phyloP scores from a whole-genome alignment of 2,888 invertebrate genomes.

The Apantesis nais region DNA sequence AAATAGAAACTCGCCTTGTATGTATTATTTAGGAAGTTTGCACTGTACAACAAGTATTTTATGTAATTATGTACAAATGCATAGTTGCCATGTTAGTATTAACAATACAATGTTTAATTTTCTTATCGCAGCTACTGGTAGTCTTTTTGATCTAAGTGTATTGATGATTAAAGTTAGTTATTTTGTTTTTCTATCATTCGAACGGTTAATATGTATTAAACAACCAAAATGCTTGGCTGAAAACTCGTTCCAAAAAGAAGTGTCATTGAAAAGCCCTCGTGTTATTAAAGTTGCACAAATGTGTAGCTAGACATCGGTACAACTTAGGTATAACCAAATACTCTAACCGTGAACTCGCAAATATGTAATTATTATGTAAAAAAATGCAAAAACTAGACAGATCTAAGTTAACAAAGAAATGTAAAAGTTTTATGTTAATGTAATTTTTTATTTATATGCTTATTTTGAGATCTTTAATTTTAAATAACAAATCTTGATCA shows the following conservation, averaged over 20 bases:
- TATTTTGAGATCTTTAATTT: too few relatives aligned
- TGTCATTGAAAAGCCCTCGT: not conserved
- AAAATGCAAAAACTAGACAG: not conserved
- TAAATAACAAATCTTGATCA: too few relatives aligned
- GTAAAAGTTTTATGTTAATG: not conserved
- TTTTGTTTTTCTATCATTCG: not conserved
- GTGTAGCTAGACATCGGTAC: not conserved
- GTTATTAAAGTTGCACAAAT: not conserved
- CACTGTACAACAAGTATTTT: conserved; percentile 24
- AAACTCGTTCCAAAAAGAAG: not conserved
- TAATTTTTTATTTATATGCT: not conserved
- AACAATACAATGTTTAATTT: conserved; percentile 15
- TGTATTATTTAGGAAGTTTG: conserved; percentile 27
- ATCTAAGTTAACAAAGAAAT: not conserved
- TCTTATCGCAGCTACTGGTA: conserved; percentile 5
- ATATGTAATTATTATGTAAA: not conserved
- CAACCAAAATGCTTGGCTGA: not conserved
- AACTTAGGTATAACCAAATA: not conserved
- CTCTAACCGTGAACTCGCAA: not conserved
- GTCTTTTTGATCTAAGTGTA: conserved; percentile 4
- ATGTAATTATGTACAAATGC: conserved; percentile 46
- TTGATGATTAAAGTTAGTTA: not conserved
- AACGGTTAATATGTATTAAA: not conserved
- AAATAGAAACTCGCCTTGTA: not conserved
- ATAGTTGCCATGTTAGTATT: conserved; percentile 53